Evolutionary conservation across 2,113 vertebrate species (phyloP), one percentile per base, ranked within the genome.

Genomic region (Poeciliopsis occidentalis): DNA sequence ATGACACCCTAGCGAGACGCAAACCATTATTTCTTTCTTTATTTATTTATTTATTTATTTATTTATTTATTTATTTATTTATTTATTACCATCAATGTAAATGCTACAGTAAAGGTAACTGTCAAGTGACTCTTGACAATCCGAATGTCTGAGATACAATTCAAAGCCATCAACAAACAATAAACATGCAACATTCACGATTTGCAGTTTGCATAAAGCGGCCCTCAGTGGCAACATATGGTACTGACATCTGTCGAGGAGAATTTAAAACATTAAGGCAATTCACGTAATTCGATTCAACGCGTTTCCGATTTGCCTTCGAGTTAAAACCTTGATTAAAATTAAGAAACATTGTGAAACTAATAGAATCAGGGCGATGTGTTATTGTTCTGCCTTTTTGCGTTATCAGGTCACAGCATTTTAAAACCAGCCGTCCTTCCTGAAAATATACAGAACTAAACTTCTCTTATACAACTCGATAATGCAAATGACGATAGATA

Each of bases 121-220:
- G 32, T 54, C 44, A 39, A 31, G 47, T 39, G 0, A 60, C 11
- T 26, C n/a, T 57, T 7, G 19, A n/a, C 4, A 57, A n/a, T 57
- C 44, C 5, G 17, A 47, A 19, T 47, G 17, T 47, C 17, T 57
- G 7, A 24, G 22, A n/a, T 57, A 57, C 8, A 57, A 24, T n/a
- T 8, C 8, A 24, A 57, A n/a, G 17, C 51, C 7, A n/a, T 57
- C 22, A 57, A n/a, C 22, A n/a, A 57, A 3, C 19, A 57, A 57
- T 57, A 57, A 19, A 47, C 24, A 67, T 8, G 12, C 22, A 37
- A 5, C 22, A 64, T 26, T 0, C 24, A 30, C 27, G 8, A 2
- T n/a, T n/a, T 19, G 0, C 31, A 73, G 74, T 27, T 30, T 73
- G 81, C 60, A 34, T 13, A 77, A 81, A 79, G 86, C 85, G 83